Base-by-base conservation (phyloP, 1,140 invertebrate species). In the Macrotrachela quadricornifera region DNA sequence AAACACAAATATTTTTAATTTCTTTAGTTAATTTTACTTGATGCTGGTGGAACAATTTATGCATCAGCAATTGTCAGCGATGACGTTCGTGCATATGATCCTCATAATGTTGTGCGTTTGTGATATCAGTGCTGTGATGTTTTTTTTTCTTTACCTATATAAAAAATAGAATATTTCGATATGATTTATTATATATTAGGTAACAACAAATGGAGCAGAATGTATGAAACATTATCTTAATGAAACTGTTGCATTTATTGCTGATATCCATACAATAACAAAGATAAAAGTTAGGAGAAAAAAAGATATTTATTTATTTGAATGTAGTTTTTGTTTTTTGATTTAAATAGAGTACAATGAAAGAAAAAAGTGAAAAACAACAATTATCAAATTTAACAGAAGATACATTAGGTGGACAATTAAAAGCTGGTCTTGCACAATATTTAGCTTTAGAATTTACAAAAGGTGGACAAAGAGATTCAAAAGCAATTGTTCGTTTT, bases 381-480 rank as follows among this genome's bases (percentile, higher is more conserved):
- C 21, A 30, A 30, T 30, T 30, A 30, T 30, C 21, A 30, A 30
- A 30, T 30, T 30, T 30, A 30, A 30, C 21, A 30, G 21, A 30
- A 30, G 91, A 97, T 66, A 92, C 88, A 0, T 71, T 96, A 17
- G 90, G 90, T 10, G 86, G 85, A 10, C 81, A 86, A 18, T 74
- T 97, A 12, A 96, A 96, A 70, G 85, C 87, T 49, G 87, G 85
- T 14, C 77, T 95, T 46, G 84, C 90, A 1, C 90, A 96, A 71
- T 94, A 82, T 71, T 74, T 94, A 46, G 85, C 88, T 14, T 70
- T 94, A 60, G 90, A 96, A 73, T 82, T 95, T 59, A 83, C 83
- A 0, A 46, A 47, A 50, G 21, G 48, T 17, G 46, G 46, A 49
- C 42, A 46, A n/a, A 44, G 40, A 45, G 50, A 56, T 10, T 13